A percentile compares a stretch with the other conserved stretches of the same genome.
phyloP scores from a whole-genome alignment of 2,888 invertebrate genomes.

The Eristalis intricaria region DNA sequence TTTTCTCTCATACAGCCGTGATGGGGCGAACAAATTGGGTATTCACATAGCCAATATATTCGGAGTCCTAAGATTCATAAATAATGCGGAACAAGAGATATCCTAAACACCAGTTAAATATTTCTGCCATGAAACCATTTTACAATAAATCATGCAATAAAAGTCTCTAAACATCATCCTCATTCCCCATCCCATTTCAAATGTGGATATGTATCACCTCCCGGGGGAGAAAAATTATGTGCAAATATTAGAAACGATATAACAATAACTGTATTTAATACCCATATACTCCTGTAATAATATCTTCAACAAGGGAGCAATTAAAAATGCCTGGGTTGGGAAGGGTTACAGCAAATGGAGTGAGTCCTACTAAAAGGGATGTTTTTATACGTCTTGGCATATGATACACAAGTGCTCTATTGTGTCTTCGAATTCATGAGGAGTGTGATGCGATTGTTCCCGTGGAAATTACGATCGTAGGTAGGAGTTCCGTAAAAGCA shows the following conservation, averaged over 20 bases:
- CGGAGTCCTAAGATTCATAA: constrained; percentile 10
- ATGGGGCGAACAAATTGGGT: background rate
- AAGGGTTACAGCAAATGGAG: constrained; percentile 10
- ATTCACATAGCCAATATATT: background rate
- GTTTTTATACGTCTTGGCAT: constrained; percentile 8
- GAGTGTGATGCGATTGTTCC: background rate
- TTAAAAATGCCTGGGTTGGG: constrained; percentile 53
- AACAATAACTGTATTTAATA: constrained; percentile 70
- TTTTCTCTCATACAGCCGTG: no score
- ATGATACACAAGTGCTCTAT: constrained; percentile 2
- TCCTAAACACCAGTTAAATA: constrained; percentile 52
- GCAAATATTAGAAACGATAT: constrained; percentile 60
- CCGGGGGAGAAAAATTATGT: constrained; percentile 53
- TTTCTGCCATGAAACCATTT: constrained; percentile 56
- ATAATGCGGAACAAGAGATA: constrained; percentile 30
- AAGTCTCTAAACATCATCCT: constrained; percentile 62
- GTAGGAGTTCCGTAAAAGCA: background rate
- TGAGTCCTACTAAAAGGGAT: constrained; percentile 15
- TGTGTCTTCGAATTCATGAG: constrained; percentile 20
- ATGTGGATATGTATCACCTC: constrained; percentile 42
- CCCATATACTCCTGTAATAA: constrained; percentile 64
- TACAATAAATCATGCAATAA: constrained; percentile 65
- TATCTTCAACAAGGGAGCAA: constrained; percentile 70
- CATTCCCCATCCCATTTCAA: constrained; percentile 35
- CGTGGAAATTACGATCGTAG: background rate